Percentiles rank a stretch among this genome's conserved stretches.
Evolutionary conservation across 2,888 invertebrate genomes (phyloP).

Genomic region (Campoplex nolae): DNA sequence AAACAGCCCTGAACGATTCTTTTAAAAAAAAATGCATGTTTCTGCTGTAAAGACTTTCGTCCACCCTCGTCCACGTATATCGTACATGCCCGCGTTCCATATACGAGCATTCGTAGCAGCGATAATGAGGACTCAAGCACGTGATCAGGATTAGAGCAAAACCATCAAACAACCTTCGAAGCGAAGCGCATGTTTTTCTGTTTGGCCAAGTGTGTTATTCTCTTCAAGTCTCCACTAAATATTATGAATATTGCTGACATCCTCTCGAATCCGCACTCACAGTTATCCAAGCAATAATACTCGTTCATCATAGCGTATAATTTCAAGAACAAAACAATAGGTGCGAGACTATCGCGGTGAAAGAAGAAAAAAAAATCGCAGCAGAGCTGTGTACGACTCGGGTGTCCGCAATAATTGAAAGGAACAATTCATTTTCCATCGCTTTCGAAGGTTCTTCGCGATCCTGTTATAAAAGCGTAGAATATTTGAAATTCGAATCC

Average conservation of each 20-base stretch:
- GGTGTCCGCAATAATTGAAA: neutral
- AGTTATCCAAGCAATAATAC: neutral
- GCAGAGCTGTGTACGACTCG: neutral
- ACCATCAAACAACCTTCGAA: conserved; percentile 9
- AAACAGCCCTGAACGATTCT: conserved; percentile 39
- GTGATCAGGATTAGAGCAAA: conserved; percentile 28
- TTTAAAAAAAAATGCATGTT: conserved; percentile 29
- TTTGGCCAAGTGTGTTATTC: neutral
- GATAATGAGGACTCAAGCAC: conserved; percentile 18
- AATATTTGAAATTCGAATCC: conserved; percentile 17
- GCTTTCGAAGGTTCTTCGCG: neutral
- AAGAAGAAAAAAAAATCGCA: neutral
- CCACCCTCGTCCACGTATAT: conserved; percentile 3
- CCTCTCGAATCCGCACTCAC: neutral
- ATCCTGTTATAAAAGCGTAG: conserved; percentile 41
- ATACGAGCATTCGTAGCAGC: conserved; percentile 7
- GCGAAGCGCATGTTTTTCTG: neutral
- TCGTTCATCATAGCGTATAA: neutral
- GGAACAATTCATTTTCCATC: neutral
- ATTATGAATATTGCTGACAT: neutral
- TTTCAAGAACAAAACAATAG: neutral
- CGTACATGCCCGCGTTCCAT: neutral
- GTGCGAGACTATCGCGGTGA: neutral
- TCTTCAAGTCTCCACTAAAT: neutral
- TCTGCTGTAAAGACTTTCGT: conserved; percentile 20